Conservation (phyloP, 2,113 vertebrate species). For the Caretta caretta region DNA sequence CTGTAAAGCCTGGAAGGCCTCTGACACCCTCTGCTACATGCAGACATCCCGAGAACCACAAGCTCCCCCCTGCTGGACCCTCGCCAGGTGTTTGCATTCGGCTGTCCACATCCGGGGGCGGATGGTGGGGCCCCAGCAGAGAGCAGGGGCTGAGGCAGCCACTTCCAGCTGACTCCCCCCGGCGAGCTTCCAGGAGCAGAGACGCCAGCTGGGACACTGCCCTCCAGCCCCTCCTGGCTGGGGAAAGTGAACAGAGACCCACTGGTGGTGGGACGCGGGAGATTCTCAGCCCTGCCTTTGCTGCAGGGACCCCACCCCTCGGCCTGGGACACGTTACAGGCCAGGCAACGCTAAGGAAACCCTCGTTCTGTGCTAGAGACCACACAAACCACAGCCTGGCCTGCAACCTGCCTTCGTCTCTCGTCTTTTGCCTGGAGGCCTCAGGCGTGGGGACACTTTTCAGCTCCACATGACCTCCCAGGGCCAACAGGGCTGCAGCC, state of each 20-base stretch:
- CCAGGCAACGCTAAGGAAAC: not conserved
- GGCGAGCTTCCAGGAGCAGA: not conserved
- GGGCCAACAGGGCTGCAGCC: no score
- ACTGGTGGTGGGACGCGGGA: accelerated
- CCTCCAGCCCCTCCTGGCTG: no score
- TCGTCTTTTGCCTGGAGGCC: not conserved
- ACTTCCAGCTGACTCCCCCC: no score
- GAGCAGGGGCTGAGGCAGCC: not conserved
- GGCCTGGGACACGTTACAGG: accelerated
- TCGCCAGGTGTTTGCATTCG: not conserved
- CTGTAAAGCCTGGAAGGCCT: not conserved
- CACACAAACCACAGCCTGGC: not conserved
- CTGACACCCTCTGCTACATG: no score
- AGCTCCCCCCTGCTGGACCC: no score
- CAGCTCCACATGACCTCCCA: not conserved
- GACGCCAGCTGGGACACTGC: no score
- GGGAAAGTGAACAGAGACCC: not conserved
- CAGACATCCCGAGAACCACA: no score
- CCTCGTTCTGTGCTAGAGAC: not conserved
- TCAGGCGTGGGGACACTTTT: not conserved
- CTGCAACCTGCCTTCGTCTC: not conserved
- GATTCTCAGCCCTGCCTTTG: not conserved
- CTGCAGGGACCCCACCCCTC: not conserved
- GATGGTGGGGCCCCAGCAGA: accelerated
- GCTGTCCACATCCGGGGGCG: not conserved